Base-by-base conservation (phyloP, 2,113 vertebrate species). In the Ifrita kowaldi region DNA sequence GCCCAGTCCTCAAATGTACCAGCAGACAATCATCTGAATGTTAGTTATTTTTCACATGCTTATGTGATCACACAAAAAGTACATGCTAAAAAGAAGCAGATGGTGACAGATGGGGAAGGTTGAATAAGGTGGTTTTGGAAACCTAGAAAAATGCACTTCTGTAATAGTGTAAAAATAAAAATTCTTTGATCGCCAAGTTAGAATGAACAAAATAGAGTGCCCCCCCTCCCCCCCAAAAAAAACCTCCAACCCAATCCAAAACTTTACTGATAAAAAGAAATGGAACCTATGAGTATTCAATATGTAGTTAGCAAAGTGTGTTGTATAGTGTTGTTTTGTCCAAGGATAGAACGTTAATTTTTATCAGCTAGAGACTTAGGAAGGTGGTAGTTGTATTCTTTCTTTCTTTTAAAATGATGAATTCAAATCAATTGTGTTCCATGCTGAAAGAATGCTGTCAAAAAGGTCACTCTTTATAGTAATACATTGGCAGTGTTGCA, bases 91-190 rank as follows among this genome's bases (percentile, higher is more conserved):
- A 98, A 99, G 98, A 99, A 99, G 98, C 99, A 99, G 99, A 99
- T 99, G 99, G 99, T 99, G 99, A 99, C 99, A 99, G 99, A 99
- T 99, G 99, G 99, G 99, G 98, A 98, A 99, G 99, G 99, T 99
- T 99, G 99, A 99, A 99, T 98, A 99, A 99, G 99, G 99, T 99
- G 99, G 98, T 98, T 99, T 98, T 98, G 98, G 98, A 98, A 99
- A 99, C 99, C 98, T 98, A 99, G 98, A 99, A 98, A 99, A 99
- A 99, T 99, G 98, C 98, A 99, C 98, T 98, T 98, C 98, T 98
- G 98, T 98, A 98, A 98, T 98, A 98, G 98, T 98, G 98, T 99
- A 99, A 99, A 99, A 99, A 99, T 99, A 99, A 99, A 99, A 98
- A 98, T 98, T 98, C 98, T 98, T 98, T 98, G 98, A 86, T 98